A percentile compares a stretch with the other conserved stretches of the same genome.
phyloP scores from a whole-genome alignment of 2,888 invertebrate genomes.

The Pandemis cinnamomeana region DNA sequence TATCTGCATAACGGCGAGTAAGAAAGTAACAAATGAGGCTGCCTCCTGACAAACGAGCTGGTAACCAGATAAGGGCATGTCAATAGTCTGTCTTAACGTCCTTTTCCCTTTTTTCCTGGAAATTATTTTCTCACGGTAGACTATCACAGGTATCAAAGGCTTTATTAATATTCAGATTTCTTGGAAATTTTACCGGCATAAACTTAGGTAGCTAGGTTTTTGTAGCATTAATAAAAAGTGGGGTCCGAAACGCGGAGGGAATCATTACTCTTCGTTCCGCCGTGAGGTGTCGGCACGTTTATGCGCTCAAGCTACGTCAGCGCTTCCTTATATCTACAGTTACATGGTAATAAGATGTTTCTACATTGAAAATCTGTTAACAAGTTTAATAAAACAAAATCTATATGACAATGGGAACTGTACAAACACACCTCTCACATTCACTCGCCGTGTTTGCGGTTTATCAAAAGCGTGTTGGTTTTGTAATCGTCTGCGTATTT shows the following conservation, averaged over 20 bases:
- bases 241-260: slow-evolving; percentile 1
- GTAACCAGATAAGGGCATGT: background rate
- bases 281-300: slow-evolving; percentile 7
- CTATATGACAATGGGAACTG: too few species aligned
- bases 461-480: too few species aligned
- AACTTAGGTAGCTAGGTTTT: slow-evolving; percentile 1
- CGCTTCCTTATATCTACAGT: background rate
- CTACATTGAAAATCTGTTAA: background rate
- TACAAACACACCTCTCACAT: too few species aligned
- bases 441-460: too few species aligned
- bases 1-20: slow-evolving; percentile 5
- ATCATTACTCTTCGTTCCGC: slow-evolving; percentile 3
- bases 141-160: background rate
- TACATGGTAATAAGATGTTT: background rate
- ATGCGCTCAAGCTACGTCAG: background rate
- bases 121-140: background rate
- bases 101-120: background rate
- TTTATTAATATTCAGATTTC: slow-evolving; percentile 2
- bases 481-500: too few species aligned
- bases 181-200: background rate
- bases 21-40: background rate
- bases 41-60: background rate
- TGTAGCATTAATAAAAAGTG: slow-evolving; percentile 7
- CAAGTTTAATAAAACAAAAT: background rate
- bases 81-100: background rate